phyloP scores from a whole-genome alignment of 2,113 vertebrate genomes.

The Entosphenus tridentatus region DNA sequence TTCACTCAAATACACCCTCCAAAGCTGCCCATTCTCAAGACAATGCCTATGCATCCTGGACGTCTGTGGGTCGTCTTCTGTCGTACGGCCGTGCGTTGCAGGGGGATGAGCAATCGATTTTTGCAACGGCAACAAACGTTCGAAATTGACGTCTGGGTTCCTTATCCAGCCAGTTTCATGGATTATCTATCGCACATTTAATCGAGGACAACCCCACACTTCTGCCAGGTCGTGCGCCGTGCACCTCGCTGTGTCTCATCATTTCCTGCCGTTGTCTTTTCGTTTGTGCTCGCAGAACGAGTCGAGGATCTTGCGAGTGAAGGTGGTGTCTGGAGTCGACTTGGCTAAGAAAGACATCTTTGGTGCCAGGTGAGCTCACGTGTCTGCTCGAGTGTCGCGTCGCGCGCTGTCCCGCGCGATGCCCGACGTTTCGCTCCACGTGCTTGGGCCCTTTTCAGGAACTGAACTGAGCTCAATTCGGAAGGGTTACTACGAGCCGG shows the following conservation, averaged over 20 bases:
- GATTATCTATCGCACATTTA: background rate
- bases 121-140: background rate
- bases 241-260: no score
- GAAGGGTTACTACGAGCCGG: no score
- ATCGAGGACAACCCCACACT: background rate
- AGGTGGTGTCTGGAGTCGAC: constrained; percentile 59
- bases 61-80: no score
- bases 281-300: constrained; percentile 30
- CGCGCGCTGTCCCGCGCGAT: no score
- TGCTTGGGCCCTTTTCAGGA: no score
- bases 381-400: no score
- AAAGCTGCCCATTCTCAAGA: no score
- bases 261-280: background rate
- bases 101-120: background rate
- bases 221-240: background rate
- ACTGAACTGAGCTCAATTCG: no score
- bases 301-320: constrained; percentile 47
- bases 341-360: constrained; percentile 88
- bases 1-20: no score
- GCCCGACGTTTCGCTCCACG: no score
- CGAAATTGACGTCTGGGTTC: background rate
- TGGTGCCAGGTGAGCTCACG: constrained; percentile 55
- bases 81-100: background rate
- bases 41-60: no score
- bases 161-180: background rate